phyloP scores from a whole-genome alignment of 2,797 vertebrate species.

The Philypnodon macrostomus region DNA sequence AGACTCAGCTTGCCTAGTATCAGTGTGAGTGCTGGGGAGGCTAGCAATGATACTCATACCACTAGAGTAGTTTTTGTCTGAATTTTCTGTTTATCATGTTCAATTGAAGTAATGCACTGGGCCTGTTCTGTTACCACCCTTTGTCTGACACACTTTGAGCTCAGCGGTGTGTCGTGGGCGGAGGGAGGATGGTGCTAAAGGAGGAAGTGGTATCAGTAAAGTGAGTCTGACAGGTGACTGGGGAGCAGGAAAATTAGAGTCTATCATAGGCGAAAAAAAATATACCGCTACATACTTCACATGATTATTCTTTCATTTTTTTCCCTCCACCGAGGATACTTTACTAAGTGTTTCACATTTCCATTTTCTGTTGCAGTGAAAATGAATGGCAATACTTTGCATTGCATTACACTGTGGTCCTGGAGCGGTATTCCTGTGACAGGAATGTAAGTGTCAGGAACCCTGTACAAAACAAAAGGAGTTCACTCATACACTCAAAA shows the following conservation, averaged over 20 bases:
- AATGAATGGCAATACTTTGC: constrained; percentile 28
- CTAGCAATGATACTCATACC: too few relatives aligned
- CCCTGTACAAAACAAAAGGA: constrained; percentile 20
- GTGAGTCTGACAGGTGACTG: constrained; percentile 55
- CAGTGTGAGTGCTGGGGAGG: too few relatives aligned
- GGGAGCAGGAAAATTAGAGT: constrained; percentile 51
- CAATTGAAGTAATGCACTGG: too few relatives aligned
- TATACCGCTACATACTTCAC: constrained; percentile 42
- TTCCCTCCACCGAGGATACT: constrained; percentile 45
- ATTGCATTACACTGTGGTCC: constrained; percentile 31
- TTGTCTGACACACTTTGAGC: constrained; percentile 14
- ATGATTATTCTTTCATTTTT: constrained; percentile 41
- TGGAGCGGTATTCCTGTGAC: constrained; percentile 38
- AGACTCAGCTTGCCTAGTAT: too few relatives aligned
- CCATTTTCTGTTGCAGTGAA: constrained; percentile 19
- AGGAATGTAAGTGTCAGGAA: constrained; percentile 6
- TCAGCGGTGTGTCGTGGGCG: constrained; percentile 10
- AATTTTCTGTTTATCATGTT: too few relatives aligned
- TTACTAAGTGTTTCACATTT: constrained; percentile 37
- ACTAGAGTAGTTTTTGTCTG: too few relatives aligned
- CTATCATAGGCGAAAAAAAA: constrained; percentile 56
- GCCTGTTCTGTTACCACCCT: constrained; percentile 3
- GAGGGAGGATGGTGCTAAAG: constrained; percentile 22
- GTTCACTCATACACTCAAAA: constrained; percentile 19
- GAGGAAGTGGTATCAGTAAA: constrained; percentile 45